Conservation (phyloP, 2,888 invertebrate species). For the Hyposoter dolosus region DNA sequence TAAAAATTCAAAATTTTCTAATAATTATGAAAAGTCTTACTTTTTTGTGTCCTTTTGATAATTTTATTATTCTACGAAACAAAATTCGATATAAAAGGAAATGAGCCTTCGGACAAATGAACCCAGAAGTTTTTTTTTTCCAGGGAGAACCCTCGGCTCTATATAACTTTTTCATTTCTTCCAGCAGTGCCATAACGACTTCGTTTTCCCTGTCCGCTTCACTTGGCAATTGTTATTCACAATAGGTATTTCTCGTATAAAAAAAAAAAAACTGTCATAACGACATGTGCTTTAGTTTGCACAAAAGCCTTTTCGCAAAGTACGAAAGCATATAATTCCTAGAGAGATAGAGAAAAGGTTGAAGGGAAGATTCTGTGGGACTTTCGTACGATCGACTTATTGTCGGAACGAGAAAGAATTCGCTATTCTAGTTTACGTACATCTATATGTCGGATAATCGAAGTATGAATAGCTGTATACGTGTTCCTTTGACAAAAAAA, state of each 20-base stretch:
- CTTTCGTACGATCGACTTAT: slow-evolving; percentile 42
- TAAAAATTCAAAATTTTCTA: background rate
- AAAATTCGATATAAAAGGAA: background rate
- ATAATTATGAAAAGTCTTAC: background rate
- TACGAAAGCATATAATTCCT: background rate
- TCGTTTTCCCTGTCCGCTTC: background rate
- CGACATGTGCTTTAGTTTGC: background rate
- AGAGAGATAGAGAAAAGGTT: background rate
- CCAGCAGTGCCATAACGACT: background rate
- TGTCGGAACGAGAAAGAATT: slow-evolving; percentile 44
- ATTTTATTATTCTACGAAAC: background rate
- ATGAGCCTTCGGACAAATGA: background rate
- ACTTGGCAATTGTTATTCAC: slow-evolving; percentile 2
- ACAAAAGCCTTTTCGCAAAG: background rate
- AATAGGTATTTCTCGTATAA: background rate
- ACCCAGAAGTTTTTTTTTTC: background rate
- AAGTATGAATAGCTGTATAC: background rate
- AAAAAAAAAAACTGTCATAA: background rate
- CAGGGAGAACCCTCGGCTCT: background rate
- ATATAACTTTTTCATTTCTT: background rate
- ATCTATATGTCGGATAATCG: background rate
- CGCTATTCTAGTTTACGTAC: slow-evolving; percentile 12
- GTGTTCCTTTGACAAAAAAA: background rate
- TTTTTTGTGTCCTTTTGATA: background rate
- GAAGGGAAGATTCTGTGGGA: background rate